Percentiles rank a stretch among this genome's conserved stretches.
Evolutionary conservation across 2,888 invertebrate genomes (phyloP).

Genomic region (Nephrotoma flavescens): DNA sequence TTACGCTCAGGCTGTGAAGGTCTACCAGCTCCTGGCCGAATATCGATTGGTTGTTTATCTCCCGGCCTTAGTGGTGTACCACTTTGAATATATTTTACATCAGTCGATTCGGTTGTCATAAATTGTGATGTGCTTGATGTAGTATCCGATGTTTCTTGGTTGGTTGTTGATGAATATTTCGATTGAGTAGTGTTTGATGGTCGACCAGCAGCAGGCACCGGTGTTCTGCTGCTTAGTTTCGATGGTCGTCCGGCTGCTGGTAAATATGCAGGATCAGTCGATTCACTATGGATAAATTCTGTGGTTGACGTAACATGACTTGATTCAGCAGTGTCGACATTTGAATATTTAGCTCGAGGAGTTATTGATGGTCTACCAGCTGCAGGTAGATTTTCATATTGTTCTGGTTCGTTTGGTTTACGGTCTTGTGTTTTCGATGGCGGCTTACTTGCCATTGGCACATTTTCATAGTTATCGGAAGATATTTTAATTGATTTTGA

Average conservation of each 20-base stretch:
- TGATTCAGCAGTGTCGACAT: background rate
- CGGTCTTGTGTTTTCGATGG: background rate
- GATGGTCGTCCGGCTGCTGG: conserved; percentile 1
- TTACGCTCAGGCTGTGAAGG: background rate
- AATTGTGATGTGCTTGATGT: background rate
- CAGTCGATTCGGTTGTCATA: background rate
- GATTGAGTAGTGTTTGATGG: background rate
- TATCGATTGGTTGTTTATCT: background rate
- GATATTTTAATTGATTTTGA: background rate
- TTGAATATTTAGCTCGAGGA: background rate
- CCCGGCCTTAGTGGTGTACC: background rate
- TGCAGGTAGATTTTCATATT: background rate
- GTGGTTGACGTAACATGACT: background rate
- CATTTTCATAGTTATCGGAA: background rate
- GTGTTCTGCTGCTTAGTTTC: background rate
- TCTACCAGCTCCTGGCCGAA: background rate
- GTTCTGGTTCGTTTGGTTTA: background rate
- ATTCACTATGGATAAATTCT: background rate
- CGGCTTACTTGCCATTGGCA: background rate
- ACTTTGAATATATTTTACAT: background rate
- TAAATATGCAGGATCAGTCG: background rate
- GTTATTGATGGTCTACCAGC: background rate
- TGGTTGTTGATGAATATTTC: background rate
- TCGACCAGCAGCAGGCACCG: background rate
- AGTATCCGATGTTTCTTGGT: background rate